These are phyloP conservation scores for Brevimyrus niger DNA, from an alignment of 2,113 vertebrate species.

Conservation along the genomic window DNA sequence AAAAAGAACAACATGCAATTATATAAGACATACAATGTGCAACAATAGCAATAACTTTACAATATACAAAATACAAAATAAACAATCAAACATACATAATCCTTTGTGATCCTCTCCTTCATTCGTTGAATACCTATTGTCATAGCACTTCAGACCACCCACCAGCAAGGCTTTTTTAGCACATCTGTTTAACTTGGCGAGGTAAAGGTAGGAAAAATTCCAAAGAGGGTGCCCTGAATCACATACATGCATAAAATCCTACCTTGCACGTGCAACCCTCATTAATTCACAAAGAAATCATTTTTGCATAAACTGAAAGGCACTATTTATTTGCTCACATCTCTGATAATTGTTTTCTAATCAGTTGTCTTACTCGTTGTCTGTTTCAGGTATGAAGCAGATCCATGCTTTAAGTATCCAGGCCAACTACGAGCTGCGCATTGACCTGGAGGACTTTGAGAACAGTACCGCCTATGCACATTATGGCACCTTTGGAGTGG, in stretches of 20 bases:
- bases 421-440: slow-evolving; percentile 82
- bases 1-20: too few relatives aligned
- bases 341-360: not conserved
- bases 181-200: not conserved
- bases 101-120: not conserved
- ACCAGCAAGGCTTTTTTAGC: not conserved
- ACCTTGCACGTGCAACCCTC: not conserved
- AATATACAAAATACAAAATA: too few relatives aligned
- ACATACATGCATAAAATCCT: not conserved
- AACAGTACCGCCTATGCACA: slow-evolving; percentile 84
- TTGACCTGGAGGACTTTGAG: slow-evolving; percentile 92
- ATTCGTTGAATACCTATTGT: not conserved
- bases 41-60: too few relatives aligned
- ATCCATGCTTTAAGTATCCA: slow-evolving; percentile 86
- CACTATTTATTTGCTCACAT: not conserved
- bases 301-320: not conserved
- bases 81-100: not conserved
- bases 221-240: not conserved
- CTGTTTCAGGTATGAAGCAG: slow-evolving; percentile 71
- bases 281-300: not conserved
- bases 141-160: not conserved
- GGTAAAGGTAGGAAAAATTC: not conserved
- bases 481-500: slow-evolving; percentile 83
- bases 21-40: too few relatives aligned
- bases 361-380: slow-evolving; percentile 15